Base-by-base conservation (phyloP, 2,888 invertebrate genomes). In the Iselma pallidipennis region DNA sequence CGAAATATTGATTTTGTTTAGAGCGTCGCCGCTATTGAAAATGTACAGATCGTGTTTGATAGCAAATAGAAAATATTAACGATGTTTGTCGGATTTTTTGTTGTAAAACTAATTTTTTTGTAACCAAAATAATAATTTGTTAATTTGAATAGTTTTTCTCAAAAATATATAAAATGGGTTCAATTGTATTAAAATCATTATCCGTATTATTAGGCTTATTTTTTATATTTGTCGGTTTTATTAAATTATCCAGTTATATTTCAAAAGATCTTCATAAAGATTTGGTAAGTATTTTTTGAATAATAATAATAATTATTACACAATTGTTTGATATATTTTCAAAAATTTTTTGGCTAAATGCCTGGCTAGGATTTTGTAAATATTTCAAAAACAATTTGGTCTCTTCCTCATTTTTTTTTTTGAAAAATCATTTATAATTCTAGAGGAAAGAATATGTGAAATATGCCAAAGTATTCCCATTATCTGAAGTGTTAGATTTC, bases 221-320 rank as follows among this genome's bases (percentile, higher is more conserved):
- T 84, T 97, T 97, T 82, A 89, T 97, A 77, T 96, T 97, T 81
- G 94, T 96, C 70, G 97, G 97, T 61, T 89, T 92, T 61, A 91
- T 97, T 78, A 97, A 97, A 84, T 83, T 97, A 67, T 92, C 96
- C 66, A 95, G 95, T 69, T 88, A 91, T 74, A 89, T 97, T 70
- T 96, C 95, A 75, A 94, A 94, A 85, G 97, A 97, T 83, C 87
- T 97, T 66, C 96, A 97, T 82, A 95, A 94, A 86, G 96, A 97
- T 84, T 87, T 97, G 91, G 96, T 96, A 83, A 89, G 91, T 83
- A 55, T 61, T 56, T 55, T 61, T 51, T 65, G 57, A 65, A 60
- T 56, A 64, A 57, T 51, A 54, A 56, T 53, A 67, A 67, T 63
- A 14, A 42, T 57, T 61, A 67, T 74, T 73, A 71, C 71, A 75